Base-by-base conservation (phyloP, 35 echinoderm and acorn worm species). In the Hemicentrotus pulcherrimus region DNA sequence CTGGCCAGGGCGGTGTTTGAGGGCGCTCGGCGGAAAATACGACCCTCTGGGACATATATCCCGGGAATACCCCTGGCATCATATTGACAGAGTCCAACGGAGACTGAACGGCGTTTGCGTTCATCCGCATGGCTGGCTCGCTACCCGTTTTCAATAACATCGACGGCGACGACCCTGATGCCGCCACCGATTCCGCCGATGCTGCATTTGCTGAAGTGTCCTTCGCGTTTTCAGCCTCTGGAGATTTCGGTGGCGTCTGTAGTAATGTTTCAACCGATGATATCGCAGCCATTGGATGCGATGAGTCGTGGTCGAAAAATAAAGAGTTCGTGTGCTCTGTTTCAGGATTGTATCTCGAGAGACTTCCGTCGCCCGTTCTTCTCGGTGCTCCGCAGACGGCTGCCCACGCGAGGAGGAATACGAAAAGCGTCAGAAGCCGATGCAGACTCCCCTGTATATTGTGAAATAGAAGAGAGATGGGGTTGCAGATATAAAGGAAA, bases 381-480 rank as follows among this genome's bases (percentile, higher is more conserved):
- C 32, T 55, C 24, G 96, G 96, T 32, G 96, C 96, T 31, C 94
- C 96, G 48, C 94, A 89, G 52, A 94, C 94, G 24, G 94, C 24
- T 24, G 88, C 87, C 96, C 96, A 96, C 2, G 96, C 85, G 15
- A 96, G 88, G 50, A 96, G 28, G 48, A 96, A 96, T 48, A 96
- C 61, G 47, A 94, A 86, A 4, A 96, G 71, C 24, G 96, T 94
- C 46, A 96, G 58, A n/a, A 96, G 52, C 24, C 96, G 96, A 88
- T 94, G 94, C 1, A 95, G 15, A 94, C 96, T 91, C 7, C 94
- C 86, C 96, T 96, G 96, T n/a, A 70, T 22, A 45, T 70, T 6
- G 33, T 13, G 94, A 92, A 96, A 78, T 32, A 95, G 59, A 95
- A 47, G 94, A 88, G 31, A 30, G 46, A 24, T 45, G 2, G 31